Percentiles rank a stretch among this genome's conserved stretches.
Evolutionary conservation across 2,888 invertebrate genomes (phyloP).

Genomic region (Eristalis arbustorum): DNA sequence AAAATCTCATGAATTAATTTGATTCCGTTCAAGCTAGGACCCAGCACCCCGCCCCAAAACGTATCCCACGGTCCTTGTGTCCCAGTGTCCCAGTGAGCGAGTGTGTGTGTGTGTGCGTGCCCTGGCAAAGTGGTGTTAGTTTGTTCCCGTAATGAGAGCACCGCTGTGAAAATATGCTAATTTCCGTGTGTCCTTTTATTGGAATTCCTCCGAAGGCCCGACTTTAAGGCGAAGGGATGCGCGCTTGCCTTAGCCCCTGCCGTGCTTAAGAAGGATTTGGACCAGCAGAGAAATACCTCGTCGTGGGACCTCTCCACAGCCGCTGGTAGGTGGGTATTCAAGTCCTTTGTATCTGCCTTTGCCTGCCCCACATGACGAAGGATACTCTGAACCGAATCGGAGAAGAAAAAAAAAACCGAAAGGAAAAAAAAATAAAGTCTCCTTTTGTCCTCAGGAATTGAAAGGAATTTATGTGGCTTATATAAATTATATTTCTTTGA

Average conservation of each 20-base stretch:
- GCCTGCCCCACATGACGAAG: background rate
- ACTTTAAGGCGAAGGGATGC: conserved; percentile 32
- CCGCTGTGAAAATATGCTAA: conserved; percentile 54
- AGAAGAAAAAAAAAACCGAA: background rate
- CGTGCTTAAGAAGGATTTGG: conserved; percentile 55
- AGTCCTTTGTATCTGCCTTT: background rate
- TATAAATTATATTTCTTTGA: conserved; percentile 64
- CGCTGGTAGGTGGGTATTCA: conserved; percentile 39
- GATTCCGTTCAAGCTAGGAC: conserved; percentile 34
- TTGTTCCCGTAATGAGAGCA: conserved; percentile 3
- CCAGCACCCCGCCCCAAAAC: conserved; percentile 15
- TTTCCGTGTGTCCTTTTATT: conserved; percentile 40
- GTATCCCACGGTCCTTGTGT: conserved; percentile 11
- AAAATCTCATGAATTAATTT: conserved; percentile 64
- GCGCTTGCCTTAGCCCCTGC: conserved; percentile 53
- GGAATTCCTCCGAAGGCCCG: conserved; percentile 45
- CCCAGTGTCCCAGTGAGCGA: background rate
- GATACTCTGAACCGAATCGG: too few relatives aligned
- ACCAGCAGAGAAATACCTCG: background rate
- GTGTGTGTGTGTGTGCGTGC: background rate
- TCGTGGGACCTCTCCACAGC: background rate
- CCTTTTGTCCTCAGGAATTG: conserved; percentile 58
- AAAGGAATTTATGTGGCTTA: conserved; percentile 64
- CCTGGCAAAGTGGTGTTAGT: conserved; percentile 48
- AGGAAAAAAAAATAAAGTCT: conserved; percentile 12